phyloP scores from a whole-genome alignment of 2,888 invertebrate genomes.

The Seladonia tumulorum region DNA sequence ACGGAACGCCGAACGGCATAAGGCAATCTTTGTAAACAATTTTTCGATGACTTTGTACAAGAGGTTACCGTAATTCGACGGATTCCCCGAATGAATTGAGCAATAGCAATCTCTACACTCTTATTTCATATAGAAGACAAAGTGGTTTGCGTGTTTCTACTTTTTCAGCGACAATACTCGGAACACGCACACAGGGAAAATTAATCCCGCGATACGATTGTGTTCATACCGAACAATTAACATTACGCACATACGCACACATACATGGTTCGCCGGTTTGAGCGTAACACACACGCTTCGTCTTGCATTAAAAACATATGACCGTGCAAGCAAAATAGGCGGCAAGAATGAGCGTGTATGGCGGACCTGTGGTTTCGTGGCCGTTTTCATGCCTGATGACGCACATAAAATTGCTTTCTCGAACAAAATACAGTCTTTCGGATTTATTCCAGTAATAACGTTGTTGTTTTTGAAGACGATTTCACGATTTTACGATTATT shows the following conservation, averaged over 20 bases:
- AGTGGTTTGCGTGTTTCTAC: background rate
- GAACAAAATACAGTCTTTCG: background rate
- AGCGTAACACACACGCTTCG: background rate
- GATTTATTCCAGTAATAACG: background rate
- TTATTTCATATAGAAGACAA: background rate
- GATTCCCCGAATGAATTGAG: background rate
- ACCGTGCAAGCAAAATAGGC: background rate
- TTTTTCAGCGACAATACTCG: background rate
- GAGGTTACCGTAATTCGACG: background rate
- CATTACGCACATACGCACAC: background rate
- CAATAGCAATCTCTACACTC: background rate
- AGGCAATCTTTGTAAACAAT: background rate
- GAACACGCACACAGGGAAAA: constrained; percentile 3
- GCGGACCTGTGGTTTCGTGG: background rate
- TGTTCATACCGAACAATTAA: background rate
- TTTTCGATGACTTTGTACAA: background rate
- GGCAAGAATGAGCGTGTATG: background rate
- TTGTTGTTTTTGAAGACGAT: background rate
- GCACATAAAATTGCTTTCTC: background rate
- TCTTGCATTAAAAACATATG: constrained; percentile 3
- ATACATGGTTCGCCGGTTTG: background rate
- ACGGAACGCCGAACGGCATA: background rate
- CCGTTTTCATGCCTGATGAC: background rate
- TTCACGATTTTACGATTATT: too few species aligned
- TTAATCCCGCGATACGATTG: background rate